Base-by-base conservation (phyloP, 2,888 invertebrate genomes). In the Drosophila antonietae region DNA sequence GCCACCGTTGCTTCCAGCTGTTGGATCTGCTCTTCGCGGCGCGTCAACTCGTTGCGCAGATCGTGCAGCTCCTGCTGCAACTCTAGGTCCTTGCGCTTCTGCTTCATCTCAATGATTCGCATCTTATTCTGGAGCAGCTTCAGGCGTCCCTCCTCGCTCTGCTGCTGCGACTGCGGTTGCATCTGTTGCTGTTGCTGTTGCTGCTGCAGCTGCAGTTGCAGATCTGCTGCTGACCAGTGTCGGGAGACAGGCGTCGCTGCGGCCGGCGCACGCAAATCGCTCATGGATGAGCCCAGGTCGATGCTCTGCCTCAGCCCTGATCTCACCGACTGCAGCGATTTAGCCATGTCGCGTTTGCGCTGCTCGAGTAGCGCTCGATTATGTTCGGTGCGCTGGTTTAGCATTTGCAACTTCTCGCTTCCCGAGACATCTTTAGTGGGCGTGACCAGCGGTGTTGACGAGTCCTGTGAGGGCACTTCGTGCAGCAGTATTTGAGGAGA, bases 21-120 rank as follows among this genome's bases (percentile, higher is more conserved):
- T 92, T 97, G 96, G 49, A 97, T 93, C 91, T 97, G 98, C 75
- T 97, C 92, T 55, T 97, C 95, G 31, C 87, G 84, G 37, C 68
- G 81, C 1, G 55, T 31, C 8, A 89, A 52, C 57, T 84, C 81
- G 8, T 66, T 56, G 15, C 78, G 80, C 58, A 85, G 64, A 8
- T 90, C 90, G 10, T 78, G 75, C 43, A 90, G 51, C 20, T 87
- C 83, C 62, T 85, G 80, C 52, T 89, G 90, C 28, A 90, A 68
- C 46, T 91, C 89, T 8, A 90, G 90, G 58, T 91, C 90, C 52
- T 91, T 91, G 23, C 84, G 76, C n/a, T 70, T 69, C 56, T 89
- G 86, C 68, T 88, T 89, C 20, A 89, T 43, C 52, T 84, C 84
- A 8, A 78, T 85, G 0, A 84, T 44, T 43, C 91, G 92, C 62